A percentile compares a stretch with the other conserved stretches of the same genome.
Evolutionary conservation across 2,113 vertebrate genomes (phyloP).

Genomic region (Lichenostomus cassidix): DNA sequence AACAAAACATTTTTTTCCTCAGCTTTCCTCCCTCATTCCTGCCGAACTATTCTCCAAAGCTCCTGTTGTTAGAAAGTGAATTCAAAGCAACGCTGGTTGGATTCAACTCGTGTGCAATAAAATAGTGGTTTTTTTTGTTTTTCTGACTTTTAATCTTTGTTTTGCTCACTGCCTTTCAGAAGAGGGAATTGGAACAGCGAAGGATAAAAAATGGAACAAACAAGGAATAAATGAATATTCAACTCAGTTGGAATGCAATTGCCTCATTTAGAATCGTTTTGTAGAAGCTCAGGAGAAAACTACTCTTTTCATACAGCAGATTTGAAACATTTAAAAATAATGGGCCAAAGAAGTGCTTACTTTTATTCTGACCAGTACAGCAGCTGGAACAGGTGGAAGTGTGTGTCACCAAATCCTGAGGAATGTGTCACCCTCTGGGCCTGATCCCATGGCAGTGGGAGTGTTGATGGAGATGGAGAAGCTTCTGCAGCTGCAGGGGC

Average conservation of each 20-base stretch:
- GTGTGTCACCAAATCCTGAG: neutral
- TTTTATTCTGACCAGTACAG: neutral
- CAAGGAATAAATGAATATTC: neutral
- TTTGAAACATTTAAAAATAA: neutral
- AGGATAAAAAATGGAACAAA: constrained; percentile 8
- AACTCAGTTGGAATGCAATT: neutral
- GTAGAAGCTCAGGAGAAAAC: neutral
- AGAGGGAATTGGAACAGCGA: neutral
- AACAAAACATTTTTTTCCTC: neutral
- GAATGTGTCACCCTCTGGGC: neutral
- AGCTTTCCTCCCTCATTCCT: neutral
- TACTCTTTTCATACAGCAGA: neutral
- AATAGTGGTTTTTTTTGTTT: neutral
- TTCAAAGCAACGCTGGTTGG: neutral
- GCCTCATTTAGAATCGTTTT: constrained; percentile 12
- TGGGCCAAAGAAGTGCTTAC: neutral
- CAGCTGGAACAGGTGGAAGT: neutral
- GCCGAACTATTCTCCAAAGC: neutral
- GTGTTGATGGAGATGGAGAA: neutral
- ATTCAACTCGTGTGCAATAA: neutral
- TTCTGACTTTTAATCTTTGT: neutral
- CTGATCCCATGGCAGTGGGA: neutral
- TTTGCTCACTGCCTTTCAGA: neutral
- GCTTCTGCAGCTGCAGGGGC: constrained; percentile 10
- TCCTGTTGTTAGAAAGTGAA: neutral